These are phyloP conservation scores for Congeria kusceri DNA, from an alignment of 2,888 invertebrate genomes.

Conservation along the genomic window DNA sequence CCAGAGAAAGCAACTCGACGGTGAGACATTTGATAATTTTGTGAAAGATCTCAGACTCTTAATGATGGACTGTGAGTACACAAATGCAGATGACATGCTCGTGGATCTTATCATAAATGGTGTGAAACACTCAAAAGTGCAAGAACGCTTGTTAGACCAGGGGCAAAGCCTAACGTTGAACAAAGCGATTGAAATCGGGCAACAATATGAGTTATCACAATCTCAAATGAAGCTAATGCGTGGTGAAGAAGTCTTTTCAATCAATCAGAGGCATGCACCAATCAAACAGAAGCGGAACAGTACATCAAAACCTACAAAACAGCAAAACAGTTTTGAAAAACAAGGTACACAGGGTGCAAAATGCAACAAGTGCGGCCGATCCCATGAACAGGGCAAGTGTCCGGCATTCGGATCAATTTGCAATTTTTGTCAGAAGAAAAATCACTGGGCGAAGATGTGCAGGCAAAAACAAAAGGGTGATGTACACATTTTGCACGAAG, in stretches of 20 bases:
- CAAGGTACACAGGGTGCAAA: no score
- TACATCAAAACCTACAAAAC: no score
- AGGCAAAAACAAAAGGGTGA: no score
- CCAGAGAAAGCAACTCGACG: slow-evolving; percentile 39
- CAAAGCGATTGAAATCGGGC: slow-evolving; percentile 38
- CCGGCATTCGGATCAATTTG: no score
- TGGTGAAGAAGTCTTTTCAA: slow-evolving; percentile 45
- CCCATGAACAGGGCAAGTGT: no score
- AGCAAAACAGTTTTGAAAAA: no score
- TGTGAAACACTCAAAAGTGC: slow-evolving; percentile 31
- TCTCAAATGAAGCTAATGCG: slow-evolving; percentile 35
- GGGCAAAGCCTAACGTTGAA: slow-evolving; percentile 26
- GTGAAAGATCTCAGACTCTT: slow-evolving; percentile 39
- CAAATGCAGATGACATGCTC: slow-evolving; percentile 33
- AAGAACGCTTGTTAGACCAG: slow-evolving; percentile 38
- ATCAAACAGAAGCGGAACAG: no score
- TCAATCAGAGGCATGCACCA: no score
- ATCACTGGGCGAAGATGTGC: no score
- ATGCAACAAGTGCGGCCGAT: no score
- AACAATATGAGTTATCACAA: slow-evolving; percentile 44
- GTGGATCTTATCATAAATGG: slow-evolving; percentile 28
- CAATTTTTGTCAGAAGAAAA: no score
- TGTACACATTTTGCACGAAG: no score
- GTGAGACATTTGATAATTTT: slow-evolving; percentile 46
- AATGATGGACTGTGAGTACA: slow-evolving; percentile 50